A percentile compares a stretch with the other conserved stretches of the same genome.
phyloP scores from a whole-genome alignment of 2,888 invertebrate species.

The Habroteleia sp. region DNA sequence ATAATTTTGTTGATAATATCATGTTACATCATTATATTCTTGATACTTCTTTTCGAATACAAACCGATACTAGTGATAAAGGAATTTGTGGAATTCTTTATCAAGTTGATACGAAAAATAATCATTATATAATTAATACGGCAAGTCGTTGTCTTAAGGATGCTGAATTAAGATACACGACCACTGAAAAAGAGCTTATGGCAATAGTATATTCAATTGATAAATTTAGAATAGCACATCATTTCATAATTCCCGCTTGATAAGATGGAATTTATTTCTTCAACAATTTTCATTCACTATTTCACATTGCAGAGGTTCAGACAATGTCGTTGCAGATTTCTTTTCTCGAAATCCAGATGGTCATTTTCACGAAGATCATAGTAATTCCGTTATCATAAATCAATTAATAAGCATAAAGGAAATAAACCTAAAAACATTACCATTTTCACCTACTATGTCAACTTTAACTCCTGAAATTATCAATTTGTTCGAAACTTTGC shows the following conservation, averaged over 20 bases:
- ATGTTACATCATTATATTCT: conserved; percentile 36
- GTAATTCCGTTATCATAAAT: neutral
- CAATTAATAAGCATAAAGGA: neutral
- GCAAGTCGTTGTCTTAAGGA: conserved; percentile 62
- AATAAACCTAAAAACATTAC: too few relatives aligned
- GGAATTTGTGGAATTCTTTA: conserved; percentile 63
- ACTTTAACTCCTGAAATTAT: too few relatives aligned
- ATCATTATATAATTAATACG: conserved; percentile 46
- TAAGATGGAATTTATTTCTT: too few relatives aligned
- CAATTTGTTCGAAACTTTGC: too few relatives aligned
- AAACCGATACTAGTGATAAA: conserved; percentile 49
- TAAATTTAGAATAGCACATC: too few relatives aligned
- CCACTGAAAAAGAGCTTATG: conserved; percentile 12
- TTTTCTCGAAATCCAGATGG: conserved; percentile 66
- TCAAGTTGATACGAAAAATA: too few relatives aligned
- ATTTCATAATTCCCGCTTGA: too few relatives aligned
- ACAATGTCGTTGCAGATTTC: conserved; percentile 69
- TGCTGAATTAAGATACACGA: conserved; percentile 16
- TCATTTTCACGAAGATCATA: conserved; percentile 22
- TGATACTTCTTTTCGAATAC: too few relatives aligned
- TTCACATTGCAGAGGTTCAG: too few relatives aligned
- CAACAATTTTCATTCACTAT: too few relatives aligned
- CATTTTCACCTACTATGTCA: too few relatives aligned
- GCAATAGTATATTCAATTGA: conserved; percentile 12
- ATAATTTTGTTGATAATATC: neutral